These are phyloP conservation scores for Muscicapa comitata DNA, from an alignment of 2,797 vertebrate species.

Conservation along the genomic window DNA sequence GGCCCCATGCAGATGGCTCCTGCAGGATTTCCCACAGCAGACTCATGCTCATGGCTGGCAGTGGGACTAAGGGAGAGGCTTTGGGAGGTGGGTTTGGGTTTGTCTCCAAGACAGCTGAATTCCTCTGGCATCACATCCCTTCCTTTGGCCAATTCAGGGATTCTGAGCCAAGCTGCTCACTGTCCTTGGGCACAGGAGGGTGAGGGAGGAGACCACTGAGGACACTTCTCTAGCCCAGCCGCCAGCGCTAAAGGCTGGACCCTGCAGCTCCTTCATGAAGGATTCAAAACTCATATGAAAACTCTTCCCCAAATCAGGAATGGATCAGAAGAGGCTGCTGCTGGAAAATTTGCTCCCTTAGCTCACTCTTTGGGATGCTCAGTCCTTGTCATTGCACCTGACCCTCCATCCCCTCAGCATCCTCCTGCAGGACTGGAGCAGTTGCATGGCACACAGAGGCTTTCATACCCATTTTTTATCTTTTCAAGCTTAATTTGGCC, in stretches of 20 bases:
- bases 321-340: background rate
- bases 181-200: background rate
- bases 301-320: background rate
- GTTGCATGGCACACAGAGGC: background rate
- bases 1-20: background rate
- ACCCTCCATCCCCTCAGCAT: background rate
- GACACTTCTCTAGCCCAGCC: background rate
- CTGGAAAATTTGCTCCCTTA: background rate
- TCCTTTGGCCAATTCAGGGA: background rate
- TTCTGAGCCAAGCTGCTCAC: fast-evolving
- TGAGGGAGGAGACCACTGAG: background rate
- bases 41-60: fast-evolving
- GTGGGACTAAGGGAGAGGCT: background rate
- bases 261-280: background rate
- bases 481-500: background rate
- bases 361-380: background rate
- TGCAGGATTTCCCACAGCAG: background rate
- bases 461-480: background rate
- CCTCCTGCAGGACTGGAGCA: background rate
- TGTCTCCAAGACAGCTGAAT: background rate
- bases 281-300: background rate
- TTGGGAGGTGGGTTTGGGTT: fast-evolving
- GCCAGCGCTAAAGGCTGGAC: background rate
- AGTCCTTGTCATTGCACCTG: background rate
- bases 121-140: background rate